Evolutionary conservation across 2,113 vertebrate genomes (phyloP).

Genomic region (Propithecus coquereli): DNA sequence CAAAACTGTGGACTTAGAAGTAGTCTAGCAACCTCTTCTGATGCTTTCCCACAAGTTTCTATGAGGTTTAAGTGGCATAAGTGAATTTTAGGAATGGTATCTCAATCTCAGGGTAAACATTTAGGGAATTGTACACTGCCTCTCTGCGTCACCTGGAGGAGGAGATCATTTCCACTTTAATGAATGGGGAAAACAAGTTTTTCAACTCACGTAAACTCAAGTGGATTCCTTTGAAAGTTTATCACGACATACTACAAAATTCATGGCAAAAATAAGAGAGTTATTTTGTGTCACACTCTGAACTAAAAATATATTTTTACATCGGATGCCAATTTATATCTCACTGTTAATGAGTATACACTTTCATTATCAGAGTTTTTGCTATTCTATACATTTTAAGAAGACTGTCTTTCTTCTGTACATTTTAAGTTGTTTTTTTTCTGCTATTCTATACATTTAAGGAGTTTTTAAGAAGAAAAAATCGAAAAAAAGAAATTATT

Average conservation of each 20-base stretch:
- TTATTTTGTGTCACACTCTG: background rate
- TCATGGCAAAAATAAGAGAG: background rate
- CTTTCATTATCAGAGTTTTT: background rate
- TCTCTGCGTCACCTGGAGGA: background rate
- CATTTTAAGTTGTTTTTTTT: background rate
- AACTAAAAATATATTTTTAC: background rate
- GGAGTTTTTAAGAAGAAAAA: background rate
- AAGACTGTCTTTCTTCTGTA: background rate
- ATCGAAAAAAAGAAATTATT: background rate
- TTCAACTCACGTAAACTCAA: background rate
- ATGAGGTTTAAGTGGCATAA: background rate
- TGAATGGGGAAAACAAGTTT: background rate
- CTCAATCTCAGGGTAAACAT: background rate
- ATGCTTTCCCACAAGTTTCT: background rate
- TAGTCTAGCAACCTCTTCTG: background rate
- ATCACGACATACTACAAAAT: background rate
- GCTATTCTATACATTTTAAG: background rate
- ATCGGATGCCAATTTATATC: background rate
- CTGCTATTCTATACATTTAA: background rate
- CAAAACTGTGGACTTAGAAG: background rate
- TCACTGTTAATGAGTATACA: background rate
- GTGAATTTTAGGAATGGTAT: background rate
- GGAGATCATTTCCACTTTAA: too few species aligned
- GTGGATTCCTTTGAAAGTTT: background rate
- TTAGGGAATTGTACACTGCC: background rate